Evolutionary conservation across 1,140 invertebrate genomes (phyloP).

Genomic region (Thaumetopoea pityocampa): DNA sequence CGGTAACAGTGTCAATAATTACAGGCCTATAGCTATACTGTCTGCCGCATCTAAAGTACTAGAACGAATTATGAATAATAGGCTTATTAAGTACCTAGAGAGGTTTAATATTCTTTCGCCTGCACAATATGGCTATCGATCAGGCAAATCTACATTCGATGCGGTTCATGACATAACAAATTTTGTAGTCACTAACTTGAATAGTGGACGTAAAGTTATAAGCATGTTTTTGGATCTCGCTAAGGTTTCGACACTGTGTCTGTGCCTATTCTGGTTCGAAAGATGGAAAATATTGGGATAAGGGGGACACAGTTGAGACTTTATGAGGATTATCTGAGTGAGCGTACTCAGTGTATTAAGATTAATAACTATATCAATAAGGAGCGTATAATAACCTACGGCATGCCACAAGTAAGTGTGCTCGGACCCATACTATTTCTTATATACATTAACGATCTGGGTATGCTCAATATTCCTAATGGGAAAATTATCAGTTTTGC

Average conservation of each 20-base stretch:
- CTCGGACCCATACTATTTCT: not conserved
- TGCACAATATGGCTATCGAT: not conserved
- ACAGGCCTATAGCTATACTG: too few species aligned
- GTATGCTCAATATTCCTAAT: too few species aligned
- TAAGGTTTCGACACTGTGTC: conserved; percentile 1
- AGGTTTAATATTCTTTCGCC: not conserved
- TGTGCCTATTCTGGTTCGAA: not conserved
- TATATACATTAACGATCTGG: not conserved
- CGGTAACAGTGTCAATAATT: too few species aligned
- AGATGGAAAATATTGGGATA: not conserved
- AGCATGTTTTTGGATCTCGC: not conserved
- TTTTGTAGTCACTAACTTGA: not conserved
- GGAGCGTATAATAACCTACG: not conserved
- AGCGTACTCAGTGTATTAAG: not conserved
- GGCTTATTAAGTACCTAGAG: not conserved
- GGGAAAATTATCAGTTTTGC: not conserved
- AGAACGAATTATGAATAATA: not conserved
- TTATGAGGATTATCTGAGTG: not conserved
- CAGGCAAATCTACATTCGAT: not conserved
- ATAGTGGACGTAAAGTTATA: not conserved
- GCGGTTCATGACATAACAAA: not conserved
- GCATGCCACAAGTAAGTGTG: not conserved
- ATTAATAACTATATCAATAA: not conserved
- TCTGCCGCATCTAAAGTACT: not conserved
- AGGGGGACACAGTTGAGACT: not conserved